These are phyloP conservation scores for Pomatostomus ruficeps DNA, from an alignment of 2,113 vertebrate species.

Conservation along the genomic window DNA sequence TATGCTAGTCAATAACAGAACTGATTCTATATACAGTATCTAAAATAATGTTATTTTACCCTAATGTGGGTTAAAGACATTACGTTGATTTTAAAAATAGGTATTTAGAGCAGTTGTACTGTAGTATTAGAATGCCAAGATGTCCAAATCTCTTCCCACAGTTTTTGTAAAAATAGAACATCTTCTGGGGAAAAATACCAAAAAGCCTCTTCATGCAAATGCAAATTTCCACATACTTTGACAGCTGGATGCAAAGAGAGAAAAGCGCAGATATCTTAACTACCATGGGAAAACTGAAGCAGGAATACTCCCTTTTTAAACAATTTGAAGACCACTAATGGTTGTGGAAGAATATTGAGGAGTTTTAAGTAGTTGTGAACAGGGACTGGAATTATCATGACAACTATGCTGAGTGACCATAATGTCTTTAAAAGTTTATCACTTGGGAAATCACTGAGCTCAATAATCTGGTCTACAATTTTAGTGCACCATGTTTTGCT, in stretches of 20 bases:
- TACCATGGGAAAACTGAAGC: background rate
- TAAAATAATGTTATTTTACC: background rate
- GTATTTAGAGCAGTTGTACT: conserved; percentile 3
- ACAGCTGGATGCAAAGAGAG: background rate
- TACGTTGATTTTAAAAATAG: background rate
- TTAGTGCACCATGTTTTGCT: background rate
- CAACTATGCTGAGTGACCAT: background rate
- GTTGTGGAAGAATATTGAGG: background rate
- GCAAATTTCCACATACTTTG: background rate
- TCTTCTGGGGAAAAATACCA: background rate
- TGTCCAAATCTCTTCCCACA: conserved; percentile 14
- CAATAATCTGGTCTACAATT: background rate
- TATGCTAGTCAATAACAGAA: background rate
- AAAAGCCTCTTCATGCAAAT: background rate
- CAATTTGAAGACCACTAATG: background rate
- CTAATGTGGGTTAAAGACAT: background rate
- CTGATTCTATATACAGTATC: background rate
- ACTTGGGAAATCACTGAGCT: background rate
- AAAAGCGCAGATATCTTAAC: background rate
- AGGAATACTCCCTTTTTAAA: background rate
- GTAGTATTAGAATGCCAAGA: conserved; percentile 1
- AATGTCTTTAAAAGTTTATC: background rate
- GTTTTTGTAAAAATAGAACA: conserved; percentile 27
- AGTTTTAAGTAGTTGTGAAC: background rate
- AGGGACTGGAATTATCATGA: background rate